Evolutionary conservation across 2,797 vertebrate genomes (phyloP).

Genomic region (Selene dorsalis): DNA sequence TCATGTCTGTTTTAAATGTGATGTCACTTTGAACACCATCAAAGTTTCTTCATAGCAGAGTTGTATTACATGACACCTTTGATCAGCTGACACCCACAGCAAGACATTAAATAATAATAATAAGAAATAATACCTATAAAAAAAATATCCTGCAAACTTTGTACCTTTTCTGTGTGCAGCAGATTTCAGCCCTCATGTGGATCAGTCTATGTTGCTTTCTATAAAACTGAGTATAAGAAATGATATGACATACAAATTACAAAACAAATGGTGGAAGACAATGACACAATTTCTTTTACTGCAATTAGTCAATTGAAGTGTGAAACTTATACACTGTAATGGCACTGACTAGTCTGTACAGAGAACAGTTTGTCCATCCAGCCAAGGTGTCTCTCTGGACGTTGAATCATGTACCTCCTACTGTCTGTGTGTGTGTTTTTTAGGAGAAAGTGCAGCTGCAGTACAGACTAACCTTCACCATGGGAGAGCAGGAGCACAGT

Average conservation of each 20-base stretch:
- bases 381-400: neutral
- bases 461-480: conserved; percentile 93
- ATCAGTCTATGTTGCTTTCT: no score
- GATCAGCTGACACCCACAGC: neutral
- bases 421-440: conserved; percentile 12
- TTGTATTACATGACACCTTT: neutral
- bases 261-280: neutral
- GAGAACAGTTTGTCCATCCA: neutral
- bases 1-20: neutral
- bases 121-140: neutral
- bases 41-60: neutral
- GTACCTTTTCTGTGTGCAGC: no score
- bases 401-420: neutral
- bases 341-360: neutral
- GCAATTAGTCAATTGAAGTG: neutral
- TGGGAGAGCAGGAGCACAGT: conserved; percentile 91
- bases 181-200: no score
- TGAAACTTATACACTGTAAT: neutral
- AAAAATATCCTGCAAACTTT: neutral
- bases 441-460: conserved; percentile 97
- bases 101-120: neutral
- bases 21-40: neutral
- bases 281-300: neutral
- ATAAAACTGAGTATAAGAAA: neutral
- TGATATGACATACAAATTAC: neutral